A percentile compares a stretch with the other conserved stretches of the same genome.
phyloP scores from a whole-genome alignment of 2,113 vertebrate genomes.

The Pogonocichla stellata region DNA sequence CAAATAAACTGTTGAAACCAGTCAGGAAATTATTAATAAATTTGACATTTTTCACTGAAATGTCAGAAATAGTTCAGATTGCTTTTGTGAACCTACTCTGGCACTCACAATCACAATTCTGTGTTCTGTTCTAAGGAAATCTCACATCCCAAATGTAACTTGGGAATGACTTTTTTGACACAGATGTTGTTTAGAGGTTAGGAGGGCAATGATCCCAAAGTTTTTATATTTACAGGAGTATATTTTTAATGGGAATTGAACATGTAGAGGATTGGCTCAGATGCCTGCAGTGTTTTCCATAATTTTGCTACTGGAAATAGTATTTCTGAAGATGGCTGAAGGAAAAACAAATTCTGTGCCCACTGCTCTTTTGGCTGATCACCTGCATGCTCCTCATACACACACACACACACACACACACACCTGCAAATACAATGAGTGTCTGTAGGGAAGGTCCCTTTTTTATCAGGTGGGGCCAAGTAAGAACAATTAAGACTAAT shows the following conservation, averaged over 20 bases:
- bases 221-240: neutral
- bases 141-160: neutral
- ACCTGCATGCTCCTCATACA: neutral
- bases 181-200: neutral
- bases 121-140: neutral
- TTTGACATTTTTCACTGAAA: neutral
- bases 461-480: neutral
- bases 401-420: rapidly evolving
- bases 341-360: neutral
- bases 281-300: neutral
- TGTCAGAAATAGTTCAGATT: neutral
- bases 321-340: neutral
- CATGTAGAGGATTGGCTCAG: neutral
- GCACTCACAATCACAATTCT: neutral
- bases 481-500: neutral
- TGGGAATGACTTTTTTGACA: neutral
- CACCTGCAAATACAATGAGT: neutral
- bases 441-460: neutral
- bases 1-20: neutral
- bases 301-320: neutral
- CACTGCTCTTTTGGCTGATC: neutral
- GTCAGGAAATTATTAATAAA: neutral
- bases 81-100: neutral
- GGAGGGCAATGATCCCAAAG: neutral
- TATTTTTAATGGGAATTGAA: neutral